These are phyloP conservation scores for Anadara kagoshimensis DNA, from an alignment of 1,140 invertebrate genomes.

Conservation along the genomic window DNA sequence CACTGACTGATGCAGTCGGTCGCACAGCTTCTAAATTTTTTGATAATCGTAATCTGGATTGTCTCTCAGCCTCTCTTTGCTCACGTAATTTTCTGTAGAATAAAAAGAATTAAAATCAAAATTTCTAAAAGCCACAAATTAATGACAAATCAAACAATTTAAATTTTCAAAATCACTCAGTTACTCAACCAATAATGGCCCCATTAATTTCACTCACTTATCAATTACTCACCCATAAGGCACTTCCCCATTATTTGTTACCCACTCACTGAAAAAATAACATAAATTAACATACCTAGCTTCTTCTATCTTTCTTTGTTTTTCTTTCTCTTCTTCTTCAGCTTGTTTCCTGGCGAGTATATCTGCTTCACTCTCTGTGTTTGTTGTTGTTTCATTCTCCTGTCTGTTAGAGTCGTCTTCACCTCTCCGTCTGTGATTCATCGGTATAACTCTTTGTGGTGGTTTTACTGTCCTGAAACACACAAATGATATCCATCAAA, in stretches of 20 bases:
- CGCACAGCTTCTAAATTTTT: conserved; percentile 60
- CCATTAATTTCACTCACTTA: too few relatives aligned
- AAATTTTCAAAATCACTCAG: too few relatives aligned
- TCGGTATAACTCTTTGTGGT: conserved; percentile 32
- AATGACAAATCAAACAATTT: too few relatives aligned
- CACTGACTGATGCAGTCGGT: conserved; percentile 60
- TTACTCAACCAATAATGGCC: too few relatives aligned
- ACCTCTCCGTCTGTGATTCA: conserved; percentile 5
- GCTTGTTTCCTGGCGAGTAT: conserved; percentile 6
- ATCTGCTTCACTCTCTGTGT: not conserved
- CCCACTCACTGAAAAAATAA: too few relatives aligned
- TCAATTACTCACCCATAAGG: too few relatives aligned
- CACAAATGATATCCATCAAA: not conserved
- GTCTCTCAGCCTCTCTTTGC: conserved; percentile 56
- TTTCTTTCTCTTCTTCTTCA: conserved; percentile 39
- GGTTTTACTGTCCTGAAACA: conserved; percentile 18
- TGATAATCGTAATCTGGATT: conserved; percentile 55
- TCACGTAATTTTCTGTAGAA: conserved; percentile 51
- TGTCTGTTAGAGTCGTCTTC: conserved; percentile 1
- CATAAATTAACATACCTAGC: conserved; percentile 23
- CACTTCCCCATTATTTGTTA: too few relatives aligned
- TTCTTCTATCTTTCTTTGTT: conserved; percentile 36
- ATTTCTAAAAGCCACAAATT: not conserved
- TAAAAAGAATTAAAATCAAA: not conserved
- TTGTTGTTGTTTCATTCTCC: not conserved